Conservation (phyloP, 2,113 vertebrate species). For the Actenoides lindsayi region DNA sequence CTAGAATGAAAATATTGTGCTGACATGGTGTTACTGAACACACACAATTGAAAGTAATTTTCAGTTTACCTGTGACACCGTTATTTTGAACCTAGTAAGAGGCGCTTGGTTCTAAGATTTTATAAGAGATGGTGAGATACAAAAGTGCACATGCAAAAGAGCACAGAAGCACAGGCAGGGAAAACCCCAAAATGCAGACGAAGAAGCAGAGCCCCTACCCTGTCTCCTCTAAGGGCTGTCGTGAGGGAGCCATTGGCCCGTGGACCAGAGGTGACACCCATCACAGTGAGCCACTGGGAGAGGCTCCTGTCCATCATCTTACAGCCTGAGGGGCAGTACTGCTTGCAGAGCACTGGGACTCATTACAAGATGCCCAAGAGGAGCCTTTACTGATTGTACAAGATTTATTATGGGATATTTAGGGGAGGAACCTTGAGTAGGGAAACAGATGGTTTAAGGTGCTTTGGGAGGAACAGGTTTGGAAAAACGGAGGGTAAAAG, state of each 20-base stretch:
- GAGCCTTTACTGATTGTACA: not conserved
- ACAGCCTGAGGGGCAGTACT: not conserved
- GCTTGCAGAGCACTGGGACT: not conserved
- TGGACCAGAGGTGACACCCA: not conserved
- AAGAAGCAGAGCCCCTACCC: not conserved
- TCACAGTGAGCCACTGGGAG: not conserved
- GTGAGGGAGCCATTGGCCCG: accelerated
- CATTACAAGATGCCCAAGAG: not conserved
- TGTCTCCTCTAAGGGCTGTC: not conserved
- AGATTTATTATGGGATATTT: not conserved
- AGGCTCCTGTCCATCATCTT: not conserved
- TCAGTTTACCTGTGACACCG: not conserved
- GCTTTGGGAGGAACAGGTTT: not conserved
- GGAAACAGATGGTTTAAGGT: not conserved
- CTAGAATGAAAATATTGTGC: not conserved
- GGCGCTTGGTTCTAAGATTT: not conserved
- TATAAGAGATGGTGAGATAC: not conserved
- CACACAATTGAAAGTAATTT: not conserved
- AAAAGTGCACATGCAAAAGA: not conserved
- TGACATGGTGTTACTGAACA: not conserved
- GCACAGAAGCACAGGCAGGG: not conserved
- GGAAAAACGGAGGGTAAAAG: not conserved
- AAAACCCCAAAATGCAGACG: not conserved
- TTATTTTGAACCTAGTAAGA: not conserved
- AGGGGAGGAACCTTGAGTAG: not conserved